Conservation (phyloP, 2,113 vertebrate species). For the Ibidorhyncha struthersii region DNA sequence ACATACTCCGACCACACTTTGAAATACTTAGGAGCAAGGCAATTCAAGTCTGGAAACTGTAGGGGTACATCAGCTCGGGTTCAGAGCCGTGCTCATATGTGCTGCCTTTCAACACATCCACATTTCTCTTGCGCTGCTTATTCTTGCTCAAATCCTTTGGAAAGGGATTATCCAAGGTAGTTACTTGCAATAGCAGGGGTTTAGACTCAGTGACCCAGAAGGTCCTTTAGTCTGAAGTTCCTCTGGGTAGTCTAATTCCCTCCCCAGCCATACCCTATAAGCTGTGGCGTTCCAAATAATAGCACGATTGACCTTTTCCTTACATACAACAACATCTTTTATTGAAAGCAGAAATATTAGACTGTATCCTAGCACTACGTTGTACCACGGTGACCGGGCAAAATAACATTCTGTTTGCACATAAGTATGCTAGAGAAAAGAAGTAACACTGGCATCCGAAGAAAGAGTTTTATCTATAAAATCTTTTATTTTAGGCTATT, state of each 20-base stretch:
- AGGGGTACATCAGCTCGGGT: neutral
- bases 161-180: neutral
- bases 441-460: conserved; percentile 34
- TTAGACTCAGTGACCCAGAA: neutral
- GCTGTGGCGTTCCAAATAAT: neutral
- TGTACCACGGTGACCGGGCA: neutral
- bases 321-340: neutral
- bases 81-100: rapidly evolving
- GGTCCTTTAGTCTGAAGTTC: neutral
- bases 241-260: neutral
- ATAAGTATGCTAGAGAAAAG: neutral
- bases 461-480: conserved; percentile 56
- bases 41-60: neutral
- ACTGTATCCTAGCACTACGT: neutral
- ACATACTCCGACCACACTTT: neutral
- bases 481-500: conserved; percentile 46
- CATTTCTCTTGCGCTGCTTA: neutral
- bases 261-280: neutral
- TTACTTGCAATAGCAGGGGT: neutral
- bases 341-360: conserved; percentile 16
- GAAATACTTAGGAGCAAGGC: neutral
- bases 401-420: conserved; percentile 16
- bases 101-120: neutral
- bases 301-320: neutral
- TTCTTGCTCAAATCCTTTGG: neutral